Conservation (phyloP, 2,113 vertebrate genomes). For the Bos taurus region DNA sequence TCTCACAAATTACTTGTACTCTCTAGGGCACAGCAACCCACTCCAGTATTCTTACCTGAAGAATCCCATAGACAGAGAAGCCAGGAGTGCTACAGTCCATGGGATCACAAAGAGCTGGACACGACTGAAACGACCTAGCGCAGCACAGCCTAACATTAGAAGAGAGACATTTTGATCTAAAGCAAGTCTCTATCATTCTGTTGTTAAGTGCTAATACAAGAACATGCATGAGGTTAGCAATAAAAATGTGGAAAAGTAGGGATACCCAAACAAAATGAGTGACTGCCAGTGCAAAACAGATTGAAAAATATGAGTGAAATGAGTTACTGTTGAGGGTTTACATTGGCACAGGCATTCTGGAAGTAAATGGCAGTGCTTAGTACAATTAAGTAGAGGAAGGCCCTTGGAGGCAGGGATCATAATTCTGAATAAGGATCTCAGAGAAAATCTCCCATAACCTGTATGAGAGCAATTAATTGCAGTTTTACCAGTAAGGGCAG, state of each 20-base stretch:
- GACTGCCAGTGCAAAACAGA: background rate
- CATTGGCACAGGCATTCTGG: background rate
- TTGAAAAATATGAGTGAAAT: background rate
- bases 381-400: background rate
- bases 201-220: background rate
- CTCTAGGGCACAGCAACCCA: background rate
- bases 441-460: background rate
- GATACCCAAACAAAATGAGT: background rate
- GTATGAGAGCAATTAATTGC: background rate
- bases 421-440: background rate
- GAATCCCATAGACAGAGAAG: background rate
- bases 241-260: background rate
- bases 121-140: fast-evolving
- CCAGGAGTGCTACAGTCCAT: background rate
- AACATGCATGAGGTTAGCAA: background rate
- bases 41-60: background rate
- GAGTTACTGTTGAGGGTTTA: background rate
- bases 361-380: background rate
- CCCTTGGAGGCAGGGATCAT: background rate
- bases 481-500: background rate
- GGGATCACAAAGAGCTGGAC: background rate
- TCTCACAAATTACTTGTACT: background rate
- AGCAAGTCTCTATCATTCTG: background rate
- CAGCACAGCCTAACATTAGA: background rate
- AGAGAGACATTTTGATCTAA: background rate